These are phyloP conservation scores for Peromyscus aztecus DNA, from an alignment of 2,797 vertebrate species.

Conservation along the genomic window DNA sequence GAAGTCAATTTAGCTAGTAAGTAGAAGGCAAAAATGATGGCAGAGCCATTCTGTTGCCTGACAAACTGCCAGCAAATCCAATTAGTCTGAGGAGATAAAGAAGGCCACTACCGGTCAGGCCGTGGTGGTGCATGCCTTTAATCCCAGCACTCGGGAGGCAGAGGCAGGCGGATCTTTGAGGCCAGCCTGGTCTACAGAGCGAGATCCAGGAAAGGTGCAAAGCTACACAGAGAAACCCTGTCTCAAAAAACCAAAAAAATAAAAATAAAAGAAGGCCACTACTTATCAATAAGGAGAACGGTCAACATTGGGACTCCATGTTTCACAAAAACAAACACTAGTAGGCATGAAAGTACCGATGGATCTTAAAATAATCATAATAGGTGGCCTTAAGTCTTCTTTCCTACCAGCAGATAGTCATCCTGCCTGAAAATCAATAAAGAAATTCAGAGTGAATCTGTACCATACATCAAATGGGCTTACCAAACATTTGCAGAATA, in stretches of 20 bases:
- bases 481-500: not conserved
- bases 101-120: no score
- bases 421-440: not conserved
- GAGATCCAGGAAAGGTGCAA: no score
- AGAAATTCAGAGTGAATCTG: not conserved
- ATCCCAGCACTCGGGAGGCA: no score
- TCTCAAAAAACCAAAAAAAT: no score
- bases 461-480: not conserved
- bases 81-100: not conserved
- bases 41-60: not conserved
- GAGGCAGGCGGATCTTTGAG: no score
- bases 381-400: not conserved
- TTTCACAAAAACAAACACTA: not conserved
- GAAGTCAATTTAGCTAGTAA: not conserved
- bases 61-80: not conserved
- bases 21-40: not conserved
- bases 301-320: not conserved
- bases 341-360: not conserved
- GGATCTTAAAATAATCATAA: not conserved
- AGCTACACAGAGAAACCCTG: no score
- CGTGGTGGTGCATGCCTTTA: no score
- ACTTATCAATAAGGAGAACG: not conserved
- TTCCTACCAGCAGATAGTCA: not conserved
- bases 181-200: no score
- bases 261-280: no score